Evolutionary conservation across 2,797 vertebrate genomes (phyloP).

Genomic region (Ciconia nigra): DNA sequence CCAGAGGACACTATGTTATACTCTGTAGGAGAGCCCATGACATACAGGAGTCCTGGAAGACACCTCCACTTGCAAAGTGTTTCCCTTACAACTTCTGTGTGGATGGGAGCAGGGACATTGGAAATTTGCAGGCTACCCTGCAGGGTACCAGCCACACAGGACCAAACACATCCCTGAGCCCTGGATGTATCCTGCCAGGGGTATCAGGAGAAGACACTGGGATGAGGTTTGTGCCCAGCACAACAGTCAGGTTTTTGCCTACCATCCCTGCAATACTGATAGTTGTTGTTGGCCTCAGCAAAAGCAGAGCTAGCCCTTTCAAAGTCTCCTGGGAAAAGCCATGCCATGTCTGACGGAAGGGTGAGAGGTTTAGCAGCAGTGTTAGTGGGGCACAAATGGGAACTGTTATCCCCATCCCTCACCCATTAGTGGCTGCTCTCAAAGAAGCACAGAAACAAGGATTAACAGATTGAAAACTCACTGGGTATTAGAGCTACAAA

Average conservation of each 20-base stretch:
- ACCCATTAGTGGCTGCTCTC: neutral
- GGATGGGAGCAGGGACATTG: accelerated
- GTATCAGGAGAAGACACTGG: neutral
- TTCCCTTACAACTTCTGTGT: accelerated
- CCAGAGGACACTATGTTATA: neutral
- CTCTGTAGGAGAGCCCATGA: neutral
- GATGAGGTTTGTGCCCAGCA: neutral
- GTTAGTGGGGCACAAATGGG: neutral
- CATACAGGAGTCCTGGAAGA: neutral
- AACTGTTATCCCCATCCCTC: neutral
- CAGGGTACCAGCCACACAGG: neutral
- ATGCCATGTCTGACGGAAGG: accelerated
- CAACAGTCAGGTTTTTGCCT: neutral
- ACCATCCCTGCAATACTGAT: no score
- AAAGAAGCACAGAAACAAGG: neutral
- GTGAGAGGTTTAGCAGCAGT: neutral
- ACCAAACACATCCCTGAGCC: neutral
- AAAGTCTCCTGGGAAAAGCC: neutral
- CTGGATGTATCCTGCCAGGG: neutral
- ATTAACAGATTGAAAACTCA: slow-evolving; percentile 2
- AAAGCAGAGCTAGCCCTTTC: neutral
- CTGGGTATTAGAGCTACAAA: neutral
- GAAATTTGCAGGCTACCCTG: neutral
- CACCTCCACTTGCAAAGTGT: neutral
- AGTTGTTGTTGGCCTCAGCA: neutral